These are phyloP conservation scores for Latheticus oryzae DNA, from an alignment of 2,888 invertebrate genomes.

Conservation along the genomic window DNA sequence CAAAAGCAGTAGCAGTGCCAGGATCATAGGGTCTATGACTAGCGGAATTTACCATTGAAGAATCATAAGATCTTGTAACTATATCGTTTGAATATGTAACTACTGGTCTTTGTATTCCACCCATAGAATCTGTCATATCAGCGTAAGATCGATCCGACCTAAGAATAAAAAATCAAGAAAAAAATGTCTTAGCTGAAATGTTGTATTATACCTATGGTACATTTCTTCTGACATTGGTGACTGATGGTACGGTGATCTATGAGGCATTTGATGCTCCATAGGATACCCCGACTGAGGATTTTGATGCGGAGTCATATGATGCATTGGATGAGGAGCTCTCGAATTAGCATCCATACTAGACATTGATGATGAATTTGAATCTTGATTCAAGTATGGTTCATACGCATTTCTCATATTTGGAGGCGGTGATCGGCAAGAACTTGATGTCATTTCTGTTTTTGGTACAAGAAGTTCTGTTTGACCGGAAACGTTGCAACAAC, in stretches of 20 bases:
- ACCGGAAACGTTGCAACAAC: conserved; percentile 65
- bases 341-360: conserved; percentile 77
- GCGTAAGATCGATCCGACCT: conserved; percentile 68
- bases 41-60: conserved; percentile 66
- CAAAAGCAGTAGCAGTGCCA: conserved; percentile 71
- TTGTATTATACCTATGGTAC: conserved; percentile 61
- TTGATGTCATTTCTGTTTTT: conserved; percentile 71
- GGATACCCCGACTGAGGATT: conserved; percentile 71
- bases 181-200: too few relatives aligned
- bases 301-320: conserved; percentile 63
- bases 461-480: conserved; percentile 74
- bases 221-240: conserved; percentile 71
- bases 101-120: conserved; percentile 69
- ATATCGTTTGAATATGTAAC: conserved; percentile 72
- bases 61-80: conserved; percentile 66
- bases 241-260: conserved; percentile 74
- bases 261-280: conserved; percentile 63
- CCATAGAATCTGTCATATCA: conserved; percentile 73
- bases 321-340: conserved; percentile 64
- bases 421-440: conserved; percentile 67
- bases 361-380: conserved; percentile 77
- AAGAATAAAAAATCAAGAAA: too few relatives aligned
- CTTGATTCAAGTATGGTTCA: conserved; percentile 76
- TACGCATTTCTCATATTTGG: conserved; percentile 67
- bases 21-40: conserved; percentile 72